phyloP scores from a whole-genome alignment of 2,888 invertebrate species.

The Epirrhoe alternata region DNA sequence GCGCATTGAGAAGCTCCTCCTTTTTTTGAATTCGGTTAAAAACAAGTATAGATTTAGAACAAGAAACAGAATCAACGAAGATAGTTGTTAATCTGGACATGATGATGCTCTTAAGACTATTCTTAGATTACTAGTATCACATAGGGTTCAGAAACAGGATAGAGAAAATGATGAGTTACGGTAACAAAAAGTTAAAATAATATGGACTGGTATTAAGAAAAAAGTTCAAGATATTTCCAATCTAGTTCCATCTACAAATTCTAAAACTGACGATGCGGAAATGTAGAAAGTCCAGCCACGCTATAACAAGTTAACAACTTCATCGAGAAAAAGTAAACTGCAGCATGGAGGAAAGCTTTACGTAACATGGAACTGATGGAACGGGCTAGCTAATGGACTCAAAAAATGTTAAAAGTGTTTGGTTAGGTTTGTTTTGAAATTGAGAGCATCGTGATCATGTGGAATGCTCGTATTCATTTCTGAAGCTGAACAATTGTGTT shows the following conservation, averaged over 20 bases:
- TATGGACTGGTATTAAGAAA: neutral
- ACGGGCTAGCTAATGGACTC: slow-evolving; percentile 37
- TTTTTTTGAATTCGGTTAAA: too few relatives aligned
- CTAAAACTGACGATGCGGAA: slow-evolving; percentile 26
- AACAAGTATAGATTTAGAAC: too few relatives aligned
- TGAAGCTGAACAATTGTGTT: too few relatives aligned
- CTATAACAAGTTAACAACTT: slow-evolving; percentile 32
- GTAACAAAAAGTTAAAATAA: too few relatives aligned
- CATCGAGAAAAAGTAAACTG: slow-evolving; percentile 34
- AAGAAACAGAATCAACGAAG: neutral
- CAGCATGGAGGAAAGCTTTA: slow-evolving; percentile 26
- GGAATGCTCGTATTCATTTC: too few relatives aligned
- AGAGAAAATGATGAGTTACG: too few relatives aligned
- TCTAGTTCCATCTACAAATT: slow-evolving; percentile 4
- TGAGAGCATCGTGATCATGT: slow-evolving; percentile 12
- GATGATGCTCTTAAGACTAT: too few relatives aligned
- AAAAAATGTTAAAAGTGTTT: slow-evolving; percentile 31
- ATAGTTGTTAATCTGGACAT: neutral
- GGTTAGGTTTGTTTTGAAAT: slow-evolving; percentile 26
- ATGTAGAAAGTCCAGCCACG: slow-evolving; percentile 29
- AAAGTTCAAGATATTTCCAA: slow-evolving; percentile 7
- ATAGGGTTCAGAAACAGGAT: neutral
- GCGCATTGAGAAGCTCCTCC: too few relatives aligned
- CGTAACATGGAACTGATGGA: slow-evolving; percentile 41
- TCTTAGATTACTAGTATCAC: too few relatives aligned